phyloP scores from a whole-genome alignment of 2,888 invertebrate species.

The Sabellastarte sp. region DNA sequence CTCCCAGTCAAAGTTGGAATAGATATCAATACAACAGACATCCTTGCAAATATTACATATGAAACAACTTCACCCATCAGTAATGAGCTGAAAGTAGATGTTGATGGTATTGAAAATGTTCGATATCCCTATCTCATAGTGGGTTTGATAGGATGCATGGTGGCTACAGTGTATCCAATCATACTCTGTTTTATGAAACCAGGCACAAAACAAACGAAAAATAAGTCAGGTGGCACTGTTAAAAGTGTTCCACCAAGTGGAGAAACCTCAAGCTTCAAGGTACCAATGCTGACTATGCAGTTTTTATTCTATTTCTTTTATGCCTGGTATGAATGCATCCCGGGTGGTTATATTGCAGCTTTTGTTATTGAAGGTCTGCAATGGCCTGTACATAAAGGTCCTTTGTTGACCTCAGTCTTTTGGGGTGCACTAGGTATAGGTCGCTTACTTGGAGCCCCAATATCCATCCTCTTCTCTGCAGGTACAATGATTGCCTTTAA shows the following conservation, averaged over 20 bases:
- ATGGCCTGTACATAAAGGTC: background rate
- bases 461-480: background rate
- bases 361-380: slow-evolving; percentile 5
- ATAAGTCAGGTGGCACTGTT: too few relatives aligned
- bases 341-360: background rate
- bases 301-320: background rate
- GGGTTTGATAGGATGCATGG: background rate
- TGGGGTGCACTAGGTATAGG: slow-evolving; percentile 3
- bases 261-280: background rate
- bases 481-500: background rate
- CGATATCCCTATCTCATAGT: background rate
- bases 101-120: background rate
- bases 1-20: background rate
- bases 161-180: background rate
- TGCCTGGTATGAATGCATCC: slow-evolving; percentile 1
- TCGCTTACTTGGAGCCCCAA: background rate
- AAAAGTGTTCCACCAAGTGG: too few relatives aligned
- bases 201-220: background rate
- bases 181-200: background rate
- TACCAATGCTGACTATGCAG: background rate
- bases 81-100: background rate
- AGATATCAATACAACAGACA: background rate
- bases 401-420: background rate
- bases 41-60: background rate
- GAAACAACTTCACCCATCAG: background rate